These are phyloP conservation scores for Belonocnema kinseyi DNA, from an alignment of 1,140 invertebrate genomes.

Conservation along the genomic window DNA sequence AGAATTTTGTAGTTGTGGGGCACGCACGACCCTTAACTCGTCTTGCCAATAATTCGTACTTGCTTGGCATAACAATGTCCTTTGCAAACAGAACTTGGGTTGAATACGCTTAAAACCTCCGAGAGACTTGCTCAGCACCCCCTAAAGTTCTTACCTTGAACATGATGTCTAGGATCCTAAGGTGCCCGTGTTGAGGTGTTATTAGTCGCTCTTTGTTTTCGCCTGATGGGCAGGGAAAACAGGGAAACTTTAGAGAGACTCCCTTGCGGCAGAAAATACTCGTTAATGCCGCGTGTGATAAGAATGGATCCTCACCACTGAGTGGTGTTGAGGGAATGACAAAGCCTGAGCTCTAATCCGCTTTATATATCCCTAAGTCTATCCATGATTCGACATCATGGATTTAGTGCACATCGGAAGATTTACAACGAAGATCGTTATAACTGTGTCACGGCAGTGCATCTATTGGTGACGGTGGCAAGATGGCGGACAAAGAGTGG, in stretches of 20 bases:
- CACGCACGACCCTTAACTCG: slow-evolving; percentile 25
- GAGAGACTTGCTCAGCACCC: background rate
- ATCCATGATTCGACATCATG: slow-evolving; percentile 77
- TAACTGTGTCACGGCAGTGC: slow-evolving; percentile 69
- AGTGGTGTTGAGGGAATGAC: slow-evolving; percentile 72
- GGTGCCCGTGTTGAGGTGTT: slow-evolving; percentile 32
- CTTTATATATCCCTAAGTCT: slow-evolving; percentile 75
- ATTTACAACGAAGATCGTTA: slow-evolving; percentile 70
- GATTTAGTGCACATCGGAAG: slow-evolving; percentile 76
- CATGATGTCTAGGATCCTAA: slow-evolving; percentile 51
- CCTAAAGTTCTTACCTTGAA: slow-evolving; percentile 56
- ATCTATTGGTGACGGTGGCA: slow-evolving; percentile 58
- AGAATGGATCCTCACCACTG: slow-evolving; percentile 55
- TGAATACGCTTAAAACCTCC: background rate
- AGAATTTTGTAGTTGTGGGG: background rate
- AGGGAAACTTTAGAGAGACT: slow-evolving; percentile 41
- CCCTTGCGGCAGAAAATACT: slow-evolving; percentile 44
- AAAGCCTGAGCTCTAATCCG: slow-evolving; percentile 70
- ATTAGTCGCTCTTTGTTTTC: slow-evolving; percentile 18
- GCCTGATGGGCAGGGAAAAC: slow-evolving; percentile 39
- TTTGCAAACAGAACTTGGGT: background rate
- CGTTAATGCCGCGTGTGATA: slow-evolving; percentile 44
- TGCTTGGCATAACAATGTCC: slow-evolving; percentile 20
- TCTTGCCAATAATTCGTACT: slow-evolving; percentile 15
- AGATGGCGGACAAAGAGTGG: slow-evolving; percentile 53